phyloP scores from a whole-genome alignment of 2,888 invertebrate genomes.

The Callimorpha dominula region DNA sequence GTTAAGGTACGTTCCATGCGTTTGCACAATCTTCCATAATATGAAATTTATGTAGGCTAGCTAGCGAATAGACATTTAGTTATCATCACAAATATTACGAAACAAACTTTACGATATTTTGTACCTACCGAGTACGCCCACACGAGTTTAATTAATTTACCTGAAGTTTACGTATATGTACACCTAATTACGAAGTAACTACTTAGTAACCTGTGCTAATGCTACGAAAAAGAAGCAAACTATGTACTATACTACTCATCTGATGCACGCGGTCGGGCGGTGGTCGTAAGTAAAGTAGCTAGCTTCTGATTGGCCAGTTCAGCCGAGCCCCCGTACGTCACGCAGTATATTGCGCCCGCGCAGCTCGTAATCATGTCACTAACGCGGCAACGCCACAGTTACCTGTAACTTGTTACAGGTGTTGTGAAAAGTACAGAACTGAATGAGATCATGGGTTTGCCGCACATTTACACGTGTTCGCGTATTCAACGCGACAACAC shows the following conservation, averaged over 20 bases:
- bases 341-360: conserved; percentile 57
- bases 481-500: too few species aligned
- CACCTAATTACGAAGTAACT: too few species aligned
- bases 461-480: too few species aligned
- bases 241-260: conserved; percentile 29
- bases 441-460: not conserved
- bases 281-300: conserved; percentile 42
- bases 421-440: not conserved
- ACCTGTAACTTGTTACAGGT: not conserved
- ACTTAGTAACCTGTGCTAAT: too few species aligned
- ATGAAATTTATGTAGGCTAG: conserved; percentile 1
- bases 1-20: not conserved
- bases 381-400: not conserved
- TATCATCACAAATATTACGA: not conserved
- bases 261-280: conserved; percentile 43
- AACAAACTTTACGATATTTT: not conserved
- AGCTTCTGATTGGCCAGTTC: conserved; percentile 55
- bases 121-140: not conserved
- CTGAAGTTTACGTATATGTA: not conserved
- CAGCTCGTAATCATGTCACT: conserved; percentile 10
- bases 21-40: conserved; percentile 13
- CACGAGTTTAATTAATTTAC: not conserved
- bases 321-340: conserved; percentile 79
- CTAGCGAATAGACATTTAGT: not conserved
- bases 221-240: conserved; percentile 34